Conservation (phyloP, 2,797 vertebrate genomes). For the Buceros bicornis region DNA sequence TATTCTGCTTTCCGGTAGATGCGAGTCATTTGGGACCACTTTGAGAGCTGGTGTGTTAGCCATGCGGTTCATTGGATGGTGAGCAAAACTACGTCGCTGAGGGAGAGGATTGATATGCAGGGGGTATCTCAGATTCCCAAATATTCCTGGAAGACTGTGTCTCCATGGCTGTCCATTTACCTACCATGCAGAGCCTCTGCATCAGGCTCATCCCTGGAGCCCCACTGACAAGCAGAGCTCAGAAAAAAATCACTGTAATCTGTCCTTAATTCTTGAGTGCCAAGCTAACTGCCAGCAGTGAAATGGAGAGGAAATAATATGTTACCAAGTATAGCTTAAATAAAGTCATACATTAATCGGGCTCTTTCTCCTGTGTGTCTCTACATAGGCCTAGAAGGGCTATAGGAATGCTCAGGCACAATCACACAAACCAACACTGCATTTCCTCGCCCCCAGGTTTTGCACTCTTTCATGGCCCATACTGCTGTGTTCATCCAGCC, state of each 20-base stretch:
- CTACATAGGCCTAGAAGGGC: neutral
- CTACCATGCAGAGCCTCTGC: neutral
- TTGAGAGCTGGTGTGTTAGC: neutral
- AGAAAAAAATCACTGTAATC: slow-evolving; percentile 71
- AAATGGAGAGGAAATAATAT: slow-evolving; percentile 65
- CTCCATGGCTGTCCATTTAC: slow-evolving; percentile 28
- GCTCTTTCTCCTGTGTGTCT: slow-evolving; percentile 33
- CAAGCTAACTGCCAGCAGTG: slow-evolving; percentile 36
- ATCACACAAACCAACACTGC: neutral
- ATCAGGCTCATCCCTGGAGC: slow-evolving; percentile 52
- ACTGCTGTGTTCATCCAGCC: neutral
- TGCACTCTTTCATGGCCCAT: neutral
- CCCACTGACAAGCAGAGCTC: slow-evolving; percentile 56
- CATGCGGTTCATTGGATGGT: neutral
- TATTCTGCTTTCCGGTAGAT: neutral
- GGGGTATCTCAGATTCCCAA: neutral
- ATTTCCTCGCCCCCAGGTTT: neutral
- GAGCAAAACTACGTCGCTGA: neutral
- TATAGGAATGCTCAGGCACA: neutral
- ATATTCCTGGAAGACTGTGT: neutral
- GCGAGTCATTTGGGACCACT: neutral
- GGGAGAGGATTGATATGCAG: neutral
- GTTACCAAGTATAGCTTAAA: slow-evolving; percentile 64
- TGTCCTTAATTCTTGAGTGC: slow-evolving; percentile 64
- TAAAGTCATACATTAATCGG: slow-evolving; percentile 16